Evolutionary conservation across 1,140 invertebrate species (phyloP).

Genomic region (Diuraphis noxia): DNA sequence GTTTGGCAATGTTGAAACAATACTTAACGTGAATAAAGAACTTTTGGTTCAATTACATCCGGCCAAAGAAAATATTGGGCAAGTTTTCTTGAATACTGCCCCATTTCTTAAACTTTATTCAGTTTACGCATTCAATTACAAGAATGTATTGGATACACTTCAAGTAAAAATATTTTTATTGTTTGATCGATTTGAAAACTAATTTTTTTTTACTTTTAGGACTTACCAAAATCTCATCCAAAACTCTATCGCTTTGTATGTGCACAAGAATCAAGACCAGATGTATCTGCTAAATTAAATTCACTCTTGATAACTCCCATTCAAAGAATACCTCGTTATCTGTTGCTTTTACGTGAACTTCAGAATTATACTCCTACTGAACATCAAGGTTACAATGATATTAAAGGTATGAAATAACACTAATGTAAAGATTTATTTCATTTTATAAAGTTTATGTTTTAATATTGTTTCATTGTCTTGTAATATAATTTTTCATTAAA

Average conservation of each 20-base stretch:
- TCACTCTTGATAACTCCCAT: conserved; percentile 76
- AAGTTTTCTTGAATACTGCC: conserved; percentile 71
- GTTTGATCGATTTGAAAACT: conserved; percentile 11
- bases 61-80: conserved; percentile 67
- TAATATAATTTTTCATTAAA: not conserved
- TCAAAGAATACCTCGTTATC: conserved; percentile 76
- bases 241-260: conserved; percentile 67
- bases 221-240: conserved; percentile 65
- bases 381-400: conserved; percentile 55
- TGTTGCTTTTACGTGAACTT: conserved; percentile 72
- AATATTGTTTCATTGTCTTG: not conserved
- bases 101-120: conserved; percentile 80
- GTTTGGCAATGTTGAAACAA: conserved; percentile 73
- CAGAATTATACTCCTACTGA: conserved; percentile 65
- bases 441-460: not conserved
- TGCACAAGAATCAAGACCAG: conserved; percentile 71
- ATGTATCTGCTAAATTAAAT: conserved; percentile 71
- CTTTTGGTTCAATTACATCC: conserved; percentile 68
- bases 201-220: conserved; percentile 61
- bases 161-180: conserved; percentile 56
- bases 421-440: not conserved
- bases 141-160: conserved; percentile 58
- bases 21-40: conserved; percentile 74
- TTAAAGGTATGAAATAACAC: conserved; percentile 54
- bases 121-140: conserved; percentile 76